Percentiles rank a stretch among this genome's conserved stretches.
Evolutionary conservation across 1,140 invertebrate genomes (phyloP).

Genomic region (Andricus grossulariae): DNA sequence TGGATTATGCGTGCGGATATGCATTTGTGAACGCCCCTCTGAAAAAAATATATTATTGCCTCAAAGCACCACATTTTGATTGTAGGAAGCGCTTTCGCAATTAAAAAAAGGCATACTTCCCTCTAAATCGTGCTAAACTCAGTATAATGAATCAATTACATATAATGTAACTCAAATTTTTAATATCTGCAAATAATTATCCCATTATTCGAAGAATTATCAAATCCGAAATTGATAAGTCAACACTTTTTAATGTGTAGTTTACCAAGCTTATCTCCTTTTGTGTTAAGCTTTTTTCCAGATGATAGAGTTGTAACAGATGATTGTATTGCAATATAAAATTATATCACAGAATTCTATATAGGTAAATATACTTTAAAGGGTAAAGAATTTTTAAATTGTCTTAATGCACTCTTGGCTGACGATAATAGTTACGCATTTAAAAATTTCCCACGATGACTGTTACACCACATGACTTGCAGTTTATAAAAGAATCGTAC

Average conservation of each 20-base stretch:
- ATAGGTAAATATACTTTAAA: background rate
- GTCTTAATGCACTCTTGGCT: constrained; percentile 1
- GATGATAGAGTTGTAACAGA: too few relatives aligned
- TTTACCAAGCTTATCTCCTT: too few relatives aligned
- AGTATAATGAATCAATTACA: background rate
- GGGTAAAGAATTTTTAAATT: constrained; percentile 12
- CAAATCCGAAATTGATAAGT: too few relatives aligned
- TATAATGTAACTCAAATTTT: too few relatives aligned
- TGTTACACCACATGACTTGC: background rate
- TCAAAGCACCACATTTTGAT: background rate
- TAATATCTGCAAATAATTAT: too few relatives aligned
- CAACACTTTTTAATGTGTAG: too few relatives aligned
- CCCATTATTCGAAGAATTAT: too few relatives aligned
- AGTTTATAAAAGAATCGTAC: background rate
- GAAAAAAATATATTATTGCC: background rate
- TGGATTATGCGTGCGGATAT: background rate
- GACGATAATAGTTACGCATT: constrained; percentile 10
- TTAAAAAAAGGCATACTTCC: background rate
- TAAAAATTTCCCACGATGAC: constrained; percentile 21
- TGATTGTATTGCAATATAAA: too few relatives aligned
- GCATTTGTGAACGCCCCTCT: constrained; percentile 17
- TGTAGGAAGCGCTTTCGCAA: constrained; percentile 1
- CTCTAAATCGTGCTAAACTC: background rate
- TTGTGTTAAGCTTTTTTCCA: too few relatives aligned
- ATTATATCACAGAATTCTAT: too few relatives aligned